Base-by-base conservation (phyloP, 1,140 invertebrate genomes). In the Calephelis nemesis region DNA sequence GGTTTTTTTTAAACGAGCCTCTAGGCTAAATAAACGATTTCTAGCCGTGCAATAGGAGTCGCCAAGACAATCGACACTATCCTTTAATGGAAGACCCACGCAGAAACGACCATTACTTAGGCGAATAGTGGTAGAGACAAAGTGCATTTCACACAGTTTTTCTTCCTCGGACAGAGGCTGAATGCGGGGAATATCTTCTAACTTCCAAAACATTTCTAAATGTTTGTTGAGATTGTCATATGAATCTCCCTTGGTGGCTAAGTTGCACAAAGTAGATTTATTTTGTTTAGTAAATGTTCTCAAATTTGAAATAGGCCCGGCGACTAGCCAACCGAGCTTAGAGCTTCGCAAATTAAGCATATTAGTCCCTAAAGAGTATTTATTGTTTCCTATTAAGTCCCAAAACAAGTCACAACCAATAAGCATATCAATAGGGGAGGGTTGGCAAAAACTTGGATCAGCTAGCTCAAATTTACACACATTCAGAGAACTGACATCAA, bases 1-100 rank as follows among this genome's bases (percentile, higher is more conserved):
- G 42, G 81, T 69, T 64, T 67, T 74, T 39, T 64, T 69, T 64
- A 89, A 83, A 30, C 77, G 68, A 63, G 73, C 73, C 72, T 90
- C 82, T 39, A 90, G 49, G 39, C 69, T 50, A 13, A 75, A 40
- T 13, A 78, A 75, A 12, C 73, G 65, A 47, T 69, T 77, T 70
- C 71, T 72, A 11, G 84, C 82, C 9, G 62, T 12, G 39, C n/a
- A 39, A 30, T 78, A 74, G 0, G 79, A 81, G 19, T 83, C 69
- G 6, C 82, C 84, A 3, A 89, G 49, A 15, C 74, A 71, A 19
- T 80, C 66, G 7, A 67, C 47, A 47, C 66, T 54, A 7, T 80
- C 76, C 4, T 72, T 71, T 45, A 86, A 69, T 0, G 84, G 82
- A 6, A 90, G 50, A 42, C 58, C 72, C 1, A 82, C 78, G 54